Percentiles rank a stretch among this genome's conserved stretches.
phyloP scores from a whole-genome alignment of 2,888 invertebrate species.

The Ophion ventricosus region DNA sequence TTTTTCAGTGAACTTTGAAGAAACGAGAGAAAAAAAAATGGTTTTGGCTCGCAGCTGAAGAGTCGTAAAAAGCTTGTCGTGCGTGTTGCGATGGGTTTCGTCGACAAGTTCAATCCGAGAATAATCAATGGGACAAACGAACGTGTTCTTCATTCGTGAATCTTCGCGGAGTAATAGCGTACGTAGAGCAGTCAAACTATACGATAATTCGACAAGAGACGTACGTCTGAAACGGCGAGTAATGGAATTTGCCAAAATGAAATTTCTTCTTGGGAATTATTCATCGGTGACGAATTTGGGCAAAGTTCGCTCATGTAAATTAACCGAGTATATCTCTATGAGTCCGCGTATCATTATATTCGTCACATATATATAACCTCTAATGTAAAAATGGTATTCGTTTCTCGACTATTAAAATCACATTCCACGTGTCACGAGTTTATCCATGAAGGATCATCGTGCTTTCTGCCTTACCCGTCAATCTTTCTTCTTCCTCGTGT shows the following conservation, averaged over 20 bases:
- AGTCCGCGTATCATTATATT: background rate
- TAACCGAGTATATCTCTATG: background rate
- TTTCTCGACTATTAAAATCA: constrained; percentile 4
- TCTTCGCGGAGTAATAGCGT: background rate
- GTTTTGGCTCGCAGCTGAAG: no score
- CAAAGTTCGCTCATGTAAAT: constrained; percentile 18
- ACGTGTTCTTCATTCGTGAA: background rate
- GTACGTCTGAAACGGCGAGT: constrained; percentile 3
- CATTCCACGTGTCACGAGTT: constrained; percentile 57
- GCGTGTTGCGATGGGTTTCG: no score
- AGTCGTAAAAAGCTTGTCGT: no score
- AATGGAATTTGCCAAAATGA: constrained; percentile 6
- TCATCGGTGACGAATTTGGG: constrained; percentile 18
- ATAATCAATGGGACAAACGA: background rate
- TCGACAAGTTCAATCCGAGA: background rate
- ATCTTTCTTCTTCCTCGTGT: constrained; percentile 66
- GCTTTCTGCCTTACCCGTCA: constrained; percentile 74
- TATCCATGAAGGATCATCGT: constrained; percentile 72
- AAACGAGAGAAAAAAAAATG: no score
- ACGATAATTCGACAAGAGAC: constrained; percentile 19
- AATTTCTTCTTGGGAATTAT: constrained; percentile 29
- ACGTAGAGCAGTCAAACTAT: background rate
- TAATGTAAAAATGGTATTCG: background rate
- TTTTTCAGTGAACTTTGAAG: no score
- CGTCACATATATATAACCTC: background rate